Evolutionary conservation across 2,113 vertebrate genomes (phyloP).

Genomic region (Neomonachus schauinslandi): DNA sequence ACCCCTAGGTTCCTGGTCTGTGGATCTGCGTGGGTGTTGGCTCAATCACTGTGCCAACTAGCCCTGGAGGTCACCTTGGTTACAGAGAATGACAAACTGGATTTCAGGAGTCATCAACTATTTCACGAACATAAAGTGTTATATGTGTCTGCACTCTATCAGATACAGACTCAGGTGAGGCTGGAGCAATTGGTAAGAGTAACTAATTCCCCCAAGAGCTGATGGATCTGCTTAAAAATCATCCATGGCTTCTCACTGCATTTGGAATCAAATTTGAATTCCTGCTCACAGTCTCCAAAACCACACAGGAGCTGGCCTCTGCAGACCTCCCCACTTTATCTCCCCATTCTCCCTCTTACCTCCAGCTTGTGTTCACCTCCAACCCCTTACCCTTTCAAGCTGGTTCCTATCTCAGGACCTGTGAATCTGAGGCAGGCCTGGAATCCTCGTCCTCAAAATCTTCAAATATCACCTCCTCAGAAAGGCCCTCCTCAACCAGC

Average conservation of each 20-base stretch:
- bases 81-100: neutral
- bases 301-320: neutral
- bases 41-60: neutral
- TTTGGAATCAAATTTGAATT: neutral
- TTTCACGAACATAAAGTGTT: neutral
- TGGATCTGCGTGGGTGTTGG: neutral
- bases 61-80: neutral
- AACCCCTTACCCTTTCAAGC: no score
- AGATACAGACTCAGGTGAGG: neutral
- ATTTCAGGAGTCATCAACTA: neutral
- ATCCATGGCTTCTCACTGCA: neutral
- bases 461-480: neutral
- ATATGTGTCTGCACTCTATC: rapidly evolving
- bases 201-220: neutral
- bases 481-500: neutral
- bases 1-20: neutral
- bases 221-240: neutral
- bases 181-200: neutral
- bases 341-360: neutral
- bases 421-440: neutral
- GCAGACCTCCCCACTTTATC: neutral
- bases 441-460: neutral
- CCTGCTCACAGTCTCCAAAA: neutral
- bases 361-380: neutral
- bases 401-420: neutral